These are phyloP conservation scores for Cistogaster globosa DNA, from an alignment of 2,888 invertebrate genomes.

Conservation along the genomic window DNA sequence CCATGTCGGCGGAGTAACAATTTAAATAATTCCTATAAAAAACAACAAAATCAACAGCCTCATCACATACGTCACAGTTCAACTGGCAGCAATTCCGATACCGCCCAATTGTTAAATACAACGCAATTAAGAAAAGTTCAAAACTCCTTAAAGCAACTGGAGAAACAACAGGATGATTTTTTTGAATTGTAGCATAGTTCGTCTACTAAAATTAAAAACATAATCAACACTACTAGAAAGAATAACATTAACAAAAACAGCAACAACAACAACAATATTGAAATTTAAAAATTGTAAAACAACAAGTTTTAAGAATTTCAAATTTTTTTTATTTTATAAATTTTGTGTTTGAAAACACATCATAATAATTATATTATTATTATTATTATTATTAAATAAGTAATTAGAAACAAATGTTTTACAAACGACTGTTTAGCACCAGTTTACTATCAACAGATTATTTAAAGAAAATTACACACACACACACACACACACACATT, in stretches of 20 bases:
- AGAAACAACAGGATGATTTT: conserved; percentile 93
- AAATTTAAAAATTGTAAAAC: conserved; percentile 57
- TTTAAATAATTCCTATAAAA: conserved; percentile 80
- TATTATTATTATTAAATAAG: conserved; percentile 6
- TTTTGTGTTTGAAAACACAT: conserved; percentile 33
- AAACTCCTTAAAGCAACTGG: conserved; percentile 91
- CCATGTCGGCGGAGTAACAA: conserved; percentile 77
- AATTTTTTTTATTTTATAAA: conserved; percentile 30
- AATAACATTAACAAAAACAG: conserved; percentile 10
- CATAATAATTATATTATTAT: conserved; percentile 29
- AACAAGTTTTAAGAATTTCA: conserved; percentile 34
- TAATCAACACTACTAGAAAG: conserved; percentile 24
- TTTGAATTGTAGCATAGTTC: conserved; percentile 93
- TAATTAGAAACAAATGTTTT: neutral
- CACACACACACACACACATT: neutral
- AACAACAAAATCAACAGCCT: conserved; percentile 76
- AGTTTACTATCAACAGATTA: conserved; percentile 12
- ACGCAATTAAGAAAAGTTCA: conserved; percentile 92
- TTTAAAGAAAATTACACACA: conserved; percentile 30
- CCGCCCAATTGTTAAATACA: conserved; percentile 85
- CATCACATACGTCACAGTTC: conserved; percentile 80
- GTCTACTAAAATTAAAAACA: conserved; percentile 9
- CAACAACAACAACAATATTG: conserved; percentile 34
- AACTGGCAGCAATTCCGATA: conserved; percentile 84
- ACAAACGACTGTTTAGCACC: conserved; percentile 31